Evolutionary conservation across 2,113 vertebrate species (phyloP).

Genomic region (Archilochus colubris): DNA sequence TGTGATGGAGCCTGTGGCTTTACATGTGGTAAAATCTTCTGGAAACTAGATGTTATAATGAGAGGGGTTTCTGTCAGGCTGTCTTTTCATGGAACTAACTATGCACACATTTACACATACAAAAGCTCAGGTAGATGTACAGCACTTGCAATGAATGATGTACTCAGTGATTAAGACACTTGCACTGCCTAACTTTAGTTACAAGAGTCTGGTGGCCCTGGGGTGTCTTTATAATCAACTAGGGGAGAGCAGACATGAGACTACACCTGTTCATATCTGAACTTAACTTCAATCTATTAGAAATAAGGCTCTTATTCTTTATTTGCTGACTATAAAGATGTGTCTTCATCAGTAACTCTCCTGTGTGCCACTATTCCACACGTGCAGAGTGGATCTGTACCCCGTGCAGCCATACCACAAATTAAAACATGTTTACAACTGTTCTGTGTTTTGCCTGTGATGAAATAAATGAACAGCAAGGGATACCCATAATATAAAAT

Average conservation of each 20-base stretch:
- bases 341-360: not conserved
- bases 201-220: rapidly evolving
- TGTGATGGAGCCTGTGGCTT: not conserved
- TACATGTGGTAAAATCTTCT: not conserved
- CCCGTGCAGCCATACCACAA: not conserved
- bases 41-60: not conserved
- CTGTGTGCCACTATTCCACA: not conserved
- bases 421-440: not conserved
- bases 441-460: not conserved
- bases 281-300: not conserved
- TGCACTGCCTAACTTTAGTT: not conserved
- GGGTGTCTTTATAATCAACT: not conserved
- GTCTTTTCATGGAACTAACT: not conserved
- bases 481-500: not conserved
- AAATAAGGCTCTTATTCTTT: not conserved
- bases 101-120: not conserved
- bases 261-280: not conserved
- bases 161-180: not conserved
- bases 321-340: not conserved
- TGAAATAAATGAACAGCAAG: not conserved
- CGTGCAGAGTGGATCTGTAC: rapidly evolving
- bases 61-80: not conserved
- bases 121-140: not conserved
- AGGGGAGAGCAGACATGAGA: rapidly evolving
- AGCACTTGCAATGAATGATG: not conserved